phyloP scores from a whole-genome alignment of 2,113 vertebrate species.

The Choloepus hoffmanni region DNA sequence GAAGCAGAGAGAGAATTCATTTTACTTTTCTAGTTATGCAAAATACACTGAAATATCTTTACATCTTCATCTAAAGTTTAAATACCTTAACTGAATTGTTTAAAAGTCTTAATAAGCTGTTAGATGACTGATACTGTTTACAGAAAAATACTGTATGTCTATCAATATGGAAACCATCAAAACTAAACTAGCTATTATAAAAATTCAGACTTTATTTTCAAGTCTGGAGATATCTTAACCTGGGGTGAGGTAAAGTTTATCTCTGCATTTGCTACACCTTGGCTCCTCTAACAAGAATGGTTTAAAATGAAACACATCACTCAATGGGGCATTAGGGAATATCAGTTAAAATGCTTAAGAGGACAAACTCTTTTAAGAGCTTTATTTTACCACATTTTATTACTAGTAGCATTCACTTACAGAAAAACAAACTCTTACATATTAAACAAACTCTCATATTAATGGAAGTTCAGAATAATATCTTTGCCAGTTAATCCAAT shows the following conservation, averaged over 20 bases:
- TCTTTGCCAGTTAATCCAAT: not conserved
- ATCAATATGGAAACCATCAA: not conserved
- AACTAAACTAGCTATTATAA: not conserved
- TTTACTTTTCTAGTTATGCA: not conserved
- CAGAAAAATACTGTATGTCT: not conserved
- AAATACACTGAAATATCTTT: not conserved
- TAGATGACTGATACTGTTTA: not conserved
- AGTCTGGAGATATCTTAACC: not conserved
- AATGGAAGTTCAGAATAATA: not conserved
- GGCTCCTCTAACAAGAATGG: not conserved
- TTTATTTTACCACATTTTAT: not conserved
- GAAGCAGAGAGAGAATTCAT: not conserved
- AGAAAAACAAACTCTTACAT: not conserved
- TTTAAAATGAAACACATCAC: not conserved
- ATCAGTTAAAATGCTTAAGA: not conserved
- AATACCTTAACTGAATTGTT: not conserved
- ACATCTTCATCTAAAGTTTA: not conserved
- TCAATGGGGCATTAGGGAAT: not conserved
- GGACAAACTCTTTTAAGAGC: not conserved
- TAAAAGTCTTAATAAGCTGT: not conserved
- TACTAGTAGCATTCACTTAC: not conserved
- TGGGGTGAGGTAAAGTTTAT: not conserved
- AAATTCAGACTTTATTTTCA: not conserved
- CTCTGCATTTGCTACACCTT: not conserved
- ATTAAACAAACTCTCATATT: not conserved